Conservation (phyloP, 2,797 vertebrate species). For the Calcarius lapponicus region DNA sequence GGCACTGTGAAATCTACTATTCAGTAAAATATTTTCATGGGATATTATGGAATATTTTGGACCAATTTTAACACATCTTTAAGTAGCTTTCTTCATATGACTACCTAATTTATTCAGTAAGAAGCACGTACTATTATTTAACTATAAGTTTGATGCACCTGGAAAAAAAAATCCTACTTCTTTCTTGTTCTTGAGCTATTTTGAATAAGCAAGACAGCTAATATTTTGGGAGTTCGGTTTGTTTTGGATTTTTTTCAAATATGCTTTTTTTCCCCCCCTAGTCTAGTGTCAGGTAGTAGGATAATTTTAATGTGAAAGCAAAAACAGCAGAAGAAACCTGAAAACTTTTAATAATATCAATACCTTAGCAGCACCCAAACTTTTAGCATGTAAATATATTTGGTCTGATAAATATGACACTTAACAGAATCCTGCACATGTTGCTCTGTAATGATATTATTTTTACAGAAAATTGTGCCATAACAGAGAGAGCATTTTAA, state of each 20-base stretch:
- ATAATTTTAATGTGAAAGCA: neutral
- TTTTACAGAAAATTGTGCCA: neutral
- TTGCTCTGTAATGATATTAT: neutral
- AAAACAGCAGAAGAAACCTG: neutral
- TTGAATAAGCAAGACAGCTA: neutral
- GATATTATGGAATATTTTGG: neutral
- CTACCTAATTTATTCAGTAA: neutral
- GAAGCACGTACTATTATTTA: neutral
- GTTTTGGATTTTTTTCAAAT: neutral
- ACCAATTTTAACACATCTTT: neutral
- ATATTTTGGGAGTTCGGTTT: neutral
- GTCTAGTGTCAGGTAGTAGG: neutral
- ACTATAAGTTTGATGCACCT: neutral
- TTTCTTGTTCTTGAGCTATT: neutral
- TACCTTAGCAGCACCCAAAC: neutral
- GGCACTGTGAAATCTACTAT: neutral
- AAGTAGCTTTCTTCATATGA: neutral
- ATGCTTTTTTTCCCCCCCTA: accelerated
- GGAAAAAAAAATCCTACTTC: neutral
- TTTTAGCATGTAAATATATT: neutral
- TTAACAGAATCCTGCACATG: neutral
- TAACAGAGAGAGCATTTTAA: neutral
- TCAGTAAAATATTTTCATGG: neutral
- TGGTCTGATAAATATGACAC: neutral
- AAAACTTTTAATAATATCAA: neutral